A percentile compares a stretch with the other conserved stretches of the same genome.
Evolutionary conservation across 1,140 invertebrate species (phyloP).

Genomic region (Rhopalosiphum padi): DNA sequence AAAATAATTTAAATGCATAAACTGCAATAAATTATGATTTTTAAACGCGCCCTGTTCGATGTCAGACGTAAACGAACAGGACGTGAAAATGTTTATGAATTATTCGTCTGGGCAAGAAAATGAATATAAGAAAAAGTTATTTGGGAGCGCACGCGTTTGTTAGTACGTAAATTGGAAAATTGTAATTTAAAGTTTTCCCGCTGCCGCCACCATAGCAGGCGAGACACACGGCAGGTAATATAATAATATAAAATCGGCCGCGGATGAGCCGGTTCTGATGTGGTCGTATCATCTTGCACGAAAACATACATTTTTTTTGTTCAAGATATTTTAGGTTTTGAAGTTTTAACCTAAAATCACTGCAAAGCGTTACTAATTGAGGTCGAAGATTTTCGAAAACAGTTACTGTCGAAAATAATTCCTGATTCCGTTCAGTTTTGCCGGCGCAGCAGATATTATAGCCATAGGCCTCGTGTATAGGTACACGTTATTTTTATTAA

Average conservation of each 20-base stretch:
- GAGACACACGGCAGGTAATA: neutral
- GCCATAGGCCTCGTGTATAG: too few relatives aligned
- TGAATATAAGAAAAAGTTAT: conserved; percentile 4
- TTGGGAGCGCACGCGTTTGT: neutral
- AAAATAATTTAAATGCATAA: neutral
- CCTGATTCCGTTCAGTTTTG: too few relatives aligned
- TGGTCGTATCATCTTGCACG: neutral
- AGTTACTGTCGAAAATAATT: too few relatives aligned
- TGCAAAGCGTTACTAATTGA: too few relatives aligned
- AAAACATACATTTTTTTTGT: neutral
- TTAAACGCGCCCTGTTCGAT: neutral
- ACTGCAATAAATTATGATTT: neutral
- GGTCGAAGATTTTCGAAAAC: too few relatives aligned
- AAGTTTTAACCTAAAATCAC: too few relatives aligned
- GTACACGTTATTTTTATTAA: too few relatives aligned
- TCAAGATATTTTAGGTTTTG: too few relatives aligned
- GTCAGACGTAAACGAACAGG: neutral
- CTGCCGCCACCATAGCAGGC: too few relatives aligned
- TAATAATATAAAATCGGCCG: neutral
- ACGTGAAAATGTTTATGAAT: neutral
- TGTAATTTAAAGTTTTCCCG: conserved; percentile 8
- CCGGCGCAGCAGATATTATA: too few relatives aligned
- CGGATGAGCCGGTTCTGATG: neutral
- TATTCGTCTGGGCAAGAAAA: neutral
- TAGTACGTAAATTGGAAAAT: neutral